phyloP scores from a whole-genome alignment of 2,797 vertebrate species.

The Anabacerthia variegaticeps region DNA sequence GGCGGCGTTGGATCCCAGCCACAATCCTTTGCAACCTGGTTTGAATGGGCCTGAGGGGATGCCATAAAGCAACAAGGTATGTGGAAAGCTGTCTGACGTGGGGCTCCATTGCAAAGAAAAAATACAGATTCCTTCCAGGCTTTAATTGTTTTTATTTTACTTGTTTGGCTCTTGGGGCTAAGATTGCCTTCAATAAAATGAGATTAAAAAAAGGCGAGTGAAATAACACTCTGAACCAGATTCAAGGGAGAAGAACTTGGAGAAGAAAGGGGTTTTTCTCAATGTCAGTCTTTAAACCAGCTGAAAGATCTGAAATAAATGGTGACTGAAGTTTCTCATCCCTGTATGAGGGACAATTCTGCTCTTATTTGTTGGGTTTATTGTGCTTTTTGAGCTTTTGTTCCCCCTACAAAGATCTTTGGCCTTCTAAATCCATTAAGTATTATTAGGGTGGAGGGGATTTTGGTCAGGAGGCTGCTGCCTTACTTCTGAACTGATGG shows the following conservation, averaged over 20 bases:
- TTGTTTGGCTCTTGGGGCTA: slow-evolving; percentile 32
- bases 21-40: slow-evolving; percentile 26
- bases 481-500: neutral
- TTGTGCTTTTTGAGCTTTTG: neutral
- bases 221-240: slow-evolving; percentile 5
- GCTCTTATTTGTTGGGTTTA: neutral
- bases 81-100: neutral
- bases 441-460: neutral
- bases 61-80: neutral
- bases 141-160: slow-evolving; percentile 44
- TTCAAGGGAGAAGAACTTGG: neutral
- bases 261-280: neutral
- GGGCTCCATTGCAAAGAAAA: slow-evolving; percentile 19
- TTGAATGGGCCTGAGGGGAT: slow-evolving; percentile 47
- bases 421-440: neutral
- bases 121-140: slow-evolving; percentile 1
- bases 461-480: slow-evolving; percentile 1
- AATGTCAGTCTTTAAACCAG: neutral
- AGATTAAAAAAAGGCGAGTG: neutral
- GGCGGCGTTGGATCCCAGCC: slow-evolving; percentile 2
- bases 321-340: neutral
- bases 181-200: slow-evolving; percentile 9
- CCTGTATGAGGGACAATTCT: neutral
- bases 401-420: neutral
- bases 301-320: neutral